Conservation (phyloP, 1,140 invertebrate genomes). For the Wasmannia auropunctata region DNA sequence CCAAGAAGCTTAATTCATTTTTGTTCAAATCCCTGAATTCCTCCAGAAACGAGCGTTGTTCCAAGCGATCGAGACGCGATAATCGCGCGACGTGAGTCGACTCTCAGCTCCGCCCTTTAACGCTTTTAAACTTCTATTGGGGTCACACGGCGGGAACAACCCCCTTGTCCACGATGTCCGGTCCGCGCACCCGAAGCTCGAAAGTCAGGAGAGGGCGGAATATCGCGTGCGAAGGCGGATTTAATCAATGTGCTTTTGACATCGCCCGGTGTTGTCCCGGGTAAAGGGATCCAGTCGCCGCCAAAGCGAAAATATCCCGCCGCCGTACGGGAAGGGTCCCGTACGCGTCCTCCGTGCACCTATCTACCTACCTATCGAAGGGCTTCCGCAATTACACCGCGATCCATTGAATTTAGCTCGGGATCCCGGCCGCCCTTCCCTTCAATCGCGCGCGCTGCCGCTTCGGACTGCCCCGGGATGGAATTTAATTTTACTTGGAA, state of each 20-base stretch:
- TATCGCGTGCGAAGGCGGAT: conserved; percentile 67
- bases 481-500: conserved; percentile 50
- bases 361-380: neutral
- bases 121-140: conserved; percentile 43
- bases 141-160: conserved; percentile 24
- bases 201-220: conserved; percentile 4
- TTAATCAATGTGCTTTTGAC: conserved; percentile 76
- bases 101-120: conserved; percentile 30
- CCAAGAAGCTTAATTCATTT: neutral
- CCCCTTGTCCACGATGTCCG: conserved; percentile 20
- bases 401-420: conserved; percentile 37
- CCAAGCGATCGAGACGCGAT: neutral
- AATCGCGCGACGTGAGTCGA: conserved; percentile 27
- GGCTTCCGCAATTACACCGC: conserved; percentile 28
- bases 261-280: conserved; percentile 40
- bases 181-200: neutral
- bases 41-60: neutral
- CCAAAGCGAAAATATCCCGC: conserved; percentile 60
- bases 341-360: neutral
- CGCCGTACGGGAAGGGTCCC: neutral
- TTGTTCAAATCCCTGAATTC: neutral
- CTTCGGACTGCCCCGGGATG: conserved; percentile 1
- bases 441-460: neutral
- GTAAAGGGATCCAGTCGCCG: conserved; percentile 44
- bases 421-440: neutral